Evolutionary conservation across 2,113 vertebrate species (phyloP).

Genomic region (Seriola quinqueradiata): DNA sequence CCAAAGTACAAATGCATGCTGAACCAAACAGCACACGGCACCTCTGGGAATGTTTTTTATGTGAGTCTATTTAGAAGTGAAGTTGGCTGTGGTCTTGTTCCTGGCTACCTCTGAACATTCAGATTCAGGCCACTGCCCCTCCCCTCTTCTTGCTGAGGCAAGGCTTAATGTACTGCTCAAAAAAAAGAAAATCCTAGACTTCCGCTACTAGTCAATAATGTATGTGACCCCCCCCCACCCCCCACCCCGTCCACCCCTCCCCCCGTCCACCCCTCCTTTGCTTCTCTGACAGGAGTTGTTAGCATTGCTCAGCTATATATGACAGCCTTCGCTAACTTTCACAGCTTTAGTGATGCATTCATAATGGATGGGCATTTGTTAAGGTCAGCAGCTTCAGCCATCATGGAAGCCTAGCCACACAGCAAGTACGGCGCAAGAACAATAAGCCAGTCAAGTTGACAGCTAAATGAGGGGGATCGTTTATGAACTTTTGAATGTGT

Average conservation of each 20-base stretch:
- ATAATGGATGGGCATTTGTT: constrained; percentile 68
- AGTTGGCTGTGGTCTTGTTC: constrained; percentile 40
- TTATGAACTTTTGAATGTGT: constrained; percentile 67
- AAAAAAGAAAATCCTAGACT: constrained; percentile 46
- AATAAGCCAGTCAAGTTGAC: constrained; percentile 66
- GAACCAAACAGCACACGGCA: constrained; percentile 28
- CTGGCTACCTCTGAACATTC: constrained; percentile 47
- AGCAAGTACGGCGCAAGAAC: constrained; percentile 9
- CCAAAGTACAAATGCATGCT: constrained; percentile 25
- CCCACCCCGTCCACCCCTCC: not conserved
- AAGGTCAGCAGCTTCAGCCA: constrained; percentile 64
- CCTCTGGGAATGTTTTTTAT: constrained; percentile 38
- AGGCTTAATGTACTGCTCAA: constrained; percentile 59
- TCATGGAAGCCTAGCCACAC: constrained; percentile 26
- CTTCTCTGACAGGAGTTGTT: constrained; percentile 47
- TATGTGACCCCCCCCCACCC: constrained; percentile 41
- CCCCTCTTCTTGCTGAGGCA: constrained; percentile 33
- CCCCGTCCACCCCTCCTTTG: not conserved
- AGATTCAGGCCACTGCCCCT: constrained; percentile 65
- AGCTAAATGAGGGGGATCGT: constrained; percentile 55
- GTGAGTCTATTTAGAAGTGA: constrained; percentile 40
- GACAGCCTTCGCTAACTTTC: constrained; percentile 53
- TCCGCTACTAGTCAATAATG: constrained; percentile 71
- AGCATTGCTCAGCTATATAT: constrained; percentile 60
- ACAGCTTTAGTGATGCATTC: constrained; percentile 54